Percentiles rank a stretch among this genome's conserved stretches.
Conservation (phyloP, 2,888 invertebrate species). For the Tanytarsus gracilentus region DNA sequence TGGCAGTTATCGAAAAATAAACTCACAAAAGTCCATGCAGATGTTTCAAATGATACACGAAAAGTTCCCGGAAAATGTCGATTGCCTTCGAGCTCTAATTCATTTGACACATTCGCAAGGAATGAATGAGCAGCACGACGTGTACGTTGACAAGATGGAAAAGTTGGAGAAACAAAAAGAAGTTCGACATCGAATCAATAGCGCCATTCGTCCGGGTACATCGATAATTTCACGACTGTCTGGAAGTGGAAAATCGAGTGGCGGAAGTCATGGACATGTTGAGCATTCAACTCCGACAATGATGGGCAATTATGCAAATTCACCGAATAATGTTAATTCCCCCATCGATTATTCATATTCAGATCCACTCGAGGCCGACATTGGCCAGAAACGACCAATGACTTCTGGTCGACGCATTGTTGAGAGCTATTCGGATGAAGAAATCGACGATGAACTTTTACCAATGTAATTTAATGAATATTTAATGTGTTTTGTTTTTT, state of each 20-base stretch:
- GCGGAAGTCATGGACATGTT: not conserved
- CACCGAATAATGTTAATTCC: constrained; percentile 18
- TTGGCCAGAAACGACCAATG: constrained; percentile 15
- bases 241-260: constrained; percentile 19
- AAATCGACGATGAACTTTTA: constrained; percentile 21
- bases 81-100: constrained; percentile 65
- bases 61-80: constrained; percentile 88
- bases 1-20: constrained; percentile 69
- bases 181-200: constrained; percentile 37
- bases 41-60: constrained; percentile 54
- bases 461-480: constrained; percentile 16
- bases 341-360: constrained; percentile 32
- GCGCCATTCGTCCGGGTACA: constrained; percentile 27
- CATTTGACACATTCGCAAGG: constrained; percentile 55
- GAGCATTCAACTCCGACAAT: not conserved
- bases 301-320: not conserved
- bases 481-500: no score
- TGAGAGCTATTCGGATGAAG: constrained; percentile 27
- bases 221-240: not conserved
- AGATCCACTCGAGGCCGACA: constrained; percentile 38
- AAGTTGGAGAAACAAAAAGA: constrained; percentile 47
- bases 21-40: constrained; percentile 45
- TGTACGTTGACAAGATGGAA: constrained; percentile 76
- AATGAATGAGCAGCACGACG: constrained; percentile 70
- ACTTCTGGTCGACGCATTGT: constrained; percentile 20